Percentiles rank a stretch among this genome's conserved stretches.
phyloP scores from a whole-genome alignment of 2,797 vertebrate genomes.

The Pantherophis vulpinus region DNA sequence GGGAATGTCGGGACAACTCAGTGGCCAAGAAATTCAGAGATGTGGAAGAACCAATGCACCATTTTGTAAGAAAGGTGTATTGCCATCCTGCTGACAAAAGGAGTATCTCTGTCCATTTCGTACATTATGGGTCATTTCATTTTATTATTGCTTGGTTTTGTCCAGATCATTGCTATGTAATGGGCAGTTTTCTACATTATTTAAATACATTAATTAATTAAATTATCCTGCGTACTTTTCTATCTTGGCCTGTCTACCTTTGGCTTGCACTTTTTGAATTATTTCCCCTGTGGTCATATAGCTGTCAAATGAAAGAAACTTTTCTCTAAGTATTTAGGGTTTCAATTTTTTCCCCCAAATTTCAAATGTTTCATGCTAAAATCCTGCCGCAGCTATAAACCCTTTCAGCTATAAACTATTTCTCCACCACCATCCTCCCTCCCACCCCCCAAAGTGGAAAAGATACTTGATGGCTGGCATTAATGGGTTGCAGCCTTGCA shows the following conservation, averaged over 20 bases:
- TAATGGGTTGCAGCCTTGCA: neutral
- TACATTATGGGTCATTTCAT: neutral
- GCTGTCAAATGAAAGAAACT: neutral
- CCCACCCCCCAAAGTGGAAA: neutral
- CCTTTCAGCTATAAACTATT: neutral
- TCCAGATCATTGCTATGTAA: neutral
- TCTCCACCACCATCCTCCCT: neutral
- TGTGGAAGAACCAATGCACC: neutral
- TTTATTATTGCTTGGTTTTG: neutral
- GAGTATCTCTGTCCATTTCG: neutral
- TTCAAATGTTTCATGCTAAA: neutral
- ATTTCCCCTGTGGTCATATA: neutral
- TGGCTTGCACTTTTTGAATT: neutral
- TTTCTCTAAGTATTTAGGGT: neutral
- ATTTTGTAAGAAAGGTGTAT: neutral
- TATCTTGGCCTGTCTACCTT: neutral
- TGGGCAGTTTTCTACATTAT: neutral
- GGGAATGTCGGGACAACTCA: neutral
- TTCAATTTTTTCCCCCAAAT: neutral
- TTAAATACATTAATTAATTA: neutral
- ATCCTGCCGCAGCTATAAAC: neutral
- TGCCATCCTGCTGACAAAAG: neutral
- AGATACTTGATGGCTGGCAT: neutral
- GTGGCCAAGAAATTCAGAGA: neutral
- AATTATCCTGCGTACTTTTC: neutral